These are phyloP conservation scores for Frankliniella intonsa DNA, from an alignment of 2,888 invertebrate genomes.

Conservation along the genomic window DNA sequence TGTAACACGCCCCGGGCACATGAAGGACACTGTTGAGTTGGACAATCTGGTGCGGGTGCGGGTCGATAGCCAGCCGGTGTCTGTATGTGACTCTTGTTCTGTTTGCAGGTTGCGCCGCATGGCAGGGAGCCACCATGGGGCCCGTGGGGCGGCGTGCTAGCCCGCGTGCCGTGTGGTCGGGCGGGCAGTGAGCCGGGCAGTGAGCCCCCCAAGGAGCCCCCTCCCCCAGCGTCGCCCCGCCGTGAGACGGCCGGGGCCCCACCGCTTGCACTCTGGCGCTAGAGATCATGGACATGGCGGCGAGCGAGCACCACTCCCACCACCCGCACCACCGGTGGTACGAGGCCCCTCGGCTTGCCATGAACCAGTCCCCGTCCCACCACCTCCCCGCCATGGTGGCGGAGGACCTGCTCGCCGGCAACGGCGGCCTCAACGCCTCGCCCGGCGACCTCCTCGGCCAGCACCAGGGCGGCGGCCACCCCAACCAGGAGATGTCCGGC, in stretches of 20 bases:
- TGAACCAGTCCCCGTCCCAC: conserved; percentile 19
- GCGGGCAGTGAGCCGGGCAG: neutral
- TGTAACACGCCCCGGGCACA: no score
- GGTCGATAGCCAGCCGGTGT: neutral
- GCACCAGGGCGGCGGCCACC: conserved; percentile 9
- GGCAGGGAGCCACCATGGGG: neutral
- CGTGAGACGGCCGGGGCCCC: conserved; percentile 5
- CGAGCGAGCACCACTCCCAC: conserved; percentile 21
- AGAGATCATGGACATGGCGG: conserved; percentile 22
- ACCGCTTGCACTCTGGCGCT: conserved; percentile 20
- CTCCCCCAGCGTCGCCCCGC: neutral
- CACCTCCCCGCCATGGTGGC: conserved; percentile 14
- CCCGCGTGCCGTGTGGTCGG: neutral
- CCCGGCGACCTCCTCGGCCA: conserved; percentile 14
- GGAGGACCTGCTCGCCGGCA: conserved; percentile 16
- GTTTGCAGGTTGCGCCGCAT: neutral
- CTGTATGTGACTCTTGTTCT: neutral
- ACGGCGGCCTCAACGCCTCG: conserved; percentile 19
- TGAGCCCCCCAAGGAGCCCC: neutral
- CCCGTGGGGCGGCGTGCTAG: neutral
- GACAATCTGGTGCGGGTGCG: neutral
- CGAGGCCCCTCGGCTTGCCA: conserved; percentile 13
- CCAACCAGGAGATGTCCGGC: conserved; percentile 16
- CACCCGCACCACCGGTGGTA: conserved; percentile 25
- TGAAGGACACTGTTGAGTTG: neutral